Evolutionary conservation across 2,113 vertebrate genomes (phyloP), one percentile per base, ranked within the genome.

Genomic region (Lepus europaeus): DNA sequence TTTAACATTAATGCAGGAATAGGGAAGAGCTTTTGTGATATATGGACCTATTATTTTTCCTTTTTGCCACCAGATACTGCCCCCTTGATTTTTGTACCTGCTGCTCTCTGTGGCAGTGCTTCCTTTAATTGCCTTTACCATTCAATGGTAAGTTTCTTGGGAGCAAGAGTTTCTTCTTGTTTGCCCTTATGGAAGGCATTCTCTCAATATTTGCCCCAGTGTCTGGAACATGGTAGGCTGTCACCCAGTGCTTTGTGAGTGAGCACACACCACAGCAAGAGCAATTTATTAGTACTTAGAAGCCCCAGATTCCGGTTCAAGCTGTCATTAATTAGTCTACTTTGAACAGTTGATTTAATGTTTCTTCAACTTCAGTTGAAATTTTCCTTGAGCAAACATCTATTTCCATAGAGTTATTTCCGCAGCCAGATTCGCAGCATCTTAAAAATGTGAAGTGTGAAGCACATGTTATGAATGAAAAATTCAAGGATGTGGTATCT

Each of bases 291-390:
- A 53, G 25, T 10, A 82, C 51, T 69, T 20, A 86, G 27, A 86
- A 13, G 25, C 70, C n/a, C 68, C 31, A 14, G 29, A 77, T 84
- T 70, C 66, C 25, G 5, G 25, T 45, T 16, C 53, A 22, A 56
- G 53, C 81, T 91, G n/a, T 33, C n/a, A 33, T 63, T 74, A 74
- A 36, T 3, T 63, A 76, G 19, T 27, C 61, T 82, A 86, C 33
- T 87, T 69, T 73, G 53, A 91, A 83, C 9, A 49, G 10, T 19
- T 83, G n/a, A 66, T 53, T 63, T 74, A 31, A 22, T 91, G 70
- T 94, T 91, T 92, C 36, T 51, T 92, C 9, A 14, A 49, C 33
- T 69, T 69, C 33, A 36, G 19, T 36, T 22, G 49, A 83, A 94
- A 53, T 29, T 88, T 87, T 93, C 53, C 33, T 80, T 76, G 16